A percentile compares a stretch with the other conserved stretches of the same genome.
Evolutionary conservation across 2,113 vertebrate species (phyloP).

Genomic region (Rhinopomastus cyanomelas): DNA sequence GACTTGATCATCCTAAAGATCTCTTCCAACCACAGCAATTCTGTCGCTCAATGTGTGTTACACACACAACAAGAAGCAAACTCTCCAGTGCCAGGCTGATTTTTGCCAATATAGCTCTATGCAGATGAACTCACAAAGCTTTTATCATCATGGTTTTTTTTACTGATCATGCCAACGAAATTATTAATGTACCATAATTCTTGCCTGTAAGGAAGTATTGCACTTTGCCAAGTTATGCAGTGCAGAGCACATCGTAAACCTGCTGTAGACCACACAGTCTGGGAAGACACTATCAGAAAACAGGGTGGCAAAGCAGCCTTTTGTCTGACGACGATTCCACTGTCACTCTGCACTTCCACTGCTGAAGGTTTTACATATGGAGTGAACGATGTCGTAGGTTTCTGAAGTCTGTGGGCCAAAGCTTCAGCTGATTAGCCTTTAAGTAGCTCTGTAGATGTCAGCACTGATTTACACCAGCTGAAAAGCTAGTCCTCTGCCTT

Average conservation of each 20-base stretch:
- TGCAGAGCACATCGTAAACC: conserved; percentile 44
- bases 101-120: conserved; percentile 39
- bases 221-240: conserved; percentile 34
- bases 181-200: conserved; percentile 20
- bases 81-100: not conserved
- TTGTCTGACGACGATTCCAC: not conserved
- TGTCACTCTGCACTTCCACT: not conserved
- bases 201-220: not conserved
- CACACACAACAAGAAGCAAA: conserved; percentile 1
- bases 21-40: no score
- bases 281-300: not conserved
- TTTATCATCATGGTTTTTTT: conserved; percentile 42
- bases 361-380: not conserved
- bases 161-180: conserved; percentile 40
- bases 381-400: not conserved
- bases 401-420: conserved; percentile 31
- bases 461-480: conserved; percentile 51
- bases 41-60: no score
- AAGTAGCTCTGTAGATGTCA: conserved; percentile 11
- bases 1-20: no score
- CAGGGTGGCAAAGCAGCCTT: not conserved
- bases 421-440: conserved; percentile 12
- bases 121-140: conserved; percentile 51
- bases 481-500: conserved; percentile 13
- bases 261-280: conserved; percentile 27